Evolutionary conservation across 2,888 invertebrate species (phyloP).

Genomic region (Drosophila demipolita): DNA sequence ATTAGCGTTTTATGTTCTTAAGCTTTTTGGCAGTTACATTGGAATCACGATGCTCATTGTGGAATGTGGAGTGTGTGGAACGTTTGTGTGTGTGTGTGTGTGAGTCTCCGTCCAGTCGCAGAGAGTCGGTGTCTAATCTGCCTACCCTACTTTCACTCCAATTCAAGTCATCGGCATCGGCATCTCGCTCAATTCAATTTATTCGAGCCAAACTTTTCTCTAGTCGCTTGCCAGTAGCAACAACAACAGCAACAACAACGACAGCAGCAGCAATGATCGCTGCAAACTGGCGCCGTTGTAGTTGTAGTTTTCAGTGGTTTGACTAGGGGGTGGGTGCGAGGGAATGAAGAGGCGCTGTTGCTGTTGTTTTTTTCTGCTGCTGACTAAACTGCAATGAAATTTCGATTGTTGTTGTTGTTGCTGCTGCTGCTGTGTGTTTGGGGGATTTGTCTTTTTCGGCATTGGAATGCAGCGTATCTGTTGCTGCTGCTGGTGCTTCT

Average conservation of each 20-base stretch:
- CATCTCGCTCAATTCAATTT: constrained; percentile 79
- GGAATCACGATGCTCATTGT: constrained; percentile 13
- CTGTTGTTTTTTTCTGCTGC: constrained; percentile 11
- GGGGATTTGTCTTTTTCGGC: constrained; percentile 78
- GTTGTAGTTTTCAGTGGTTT: constrained; percentile 36
- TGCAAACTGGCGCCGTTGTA: constrained; percentile 59
- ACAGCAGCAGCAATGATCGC: constrained; percentile 24
- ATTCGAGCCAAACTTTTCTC: constrained; percentile 70
- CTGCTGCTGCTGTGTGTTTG: constrained; percentile 38
- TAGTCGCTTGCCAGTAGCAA: constrained; percentile 62
- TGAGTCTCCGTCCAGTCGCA: constrained; percentile 28
- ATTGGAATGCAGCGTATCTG: constrained; percentile 76
- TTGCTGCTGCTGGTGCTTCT: constrained; percentile 32
- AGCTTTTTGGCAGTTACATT: constrained; percentile 15
- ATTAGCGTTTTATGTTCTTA: constrained; percentile 17
- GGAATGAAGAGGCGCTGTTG: not conserved
- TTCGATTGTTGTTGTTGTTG: constrained; percentile 55
- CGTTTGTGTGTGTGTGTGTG: constrained; percentile 21
- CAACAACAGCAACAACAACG: constrained; percentile 23
- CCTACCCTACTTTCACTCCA: constrained; percentile 84
- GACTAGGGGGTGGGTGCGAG: not conserved
- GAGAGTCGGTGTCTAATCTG: constrained; percentile 77
- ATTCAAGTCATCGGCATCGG: constrained; percentile 70
- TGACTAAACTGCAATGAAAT: constrained; percentile 71
- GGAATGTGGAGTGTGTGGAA: constrained; percentile 42